phyloP scores from a whole-genome alignment of 2,797 vertebrate genomes.

The Anas acuta region DNA sequence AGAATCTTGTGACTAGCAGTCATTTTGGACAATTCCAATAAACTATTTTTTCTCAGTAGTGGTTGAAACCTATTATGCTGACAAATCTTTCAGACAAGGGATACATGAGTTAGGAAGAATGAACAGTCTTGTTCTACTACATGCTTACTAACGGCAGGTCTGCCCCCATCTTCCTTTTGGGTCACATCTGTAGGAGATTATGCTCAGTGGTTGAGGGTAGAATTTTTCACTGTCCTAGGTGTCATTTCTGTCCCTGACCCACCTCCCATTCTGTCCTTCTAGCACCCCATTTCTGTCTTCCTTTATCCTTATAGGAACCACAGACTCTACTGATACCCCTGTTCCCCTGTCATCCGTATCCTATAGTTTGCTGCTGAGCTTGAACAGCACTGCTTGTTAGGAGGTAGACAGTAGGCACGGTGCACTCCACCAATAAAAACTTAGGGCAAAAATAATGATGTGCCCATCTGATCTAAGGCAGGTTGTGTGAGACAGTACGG shows the following conservation, averaged over 20 bases:
- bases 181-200: not conserved
- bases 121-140: not conserved
- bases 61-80: not conserved
- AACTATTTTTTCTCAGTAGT: not conserved
- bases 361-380: not conserved
- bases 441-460: not conserved
- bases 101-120: not conserved
- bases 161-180: not conserved
- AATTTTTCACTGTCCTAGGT: not conserved
- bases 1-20: not conserved
- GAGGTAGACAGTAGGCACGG: accelerated
- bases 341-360: not conserved
- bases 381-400: not conserved
- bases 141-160: not conserved
- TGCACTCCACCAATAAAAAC: not conserved
- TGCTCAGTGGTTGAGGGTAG: not conserved
- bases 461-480: not conserved
- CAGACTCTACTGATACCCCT: not conserved
- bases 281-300: not conserved
- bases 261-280: not conserved
- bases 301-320: not conserved
- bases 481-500: not conserved
- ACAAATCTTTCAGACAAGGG: not conserved
- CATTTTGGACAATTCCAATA: not conserved
- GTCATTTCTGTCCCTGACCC: not conserved